Evolutionary conservation across 2,113 vertebrate genomes (phyloP), one percentile per base, ranked within the genome.

Genomic region (Eonycteris spelaea): DNA sequence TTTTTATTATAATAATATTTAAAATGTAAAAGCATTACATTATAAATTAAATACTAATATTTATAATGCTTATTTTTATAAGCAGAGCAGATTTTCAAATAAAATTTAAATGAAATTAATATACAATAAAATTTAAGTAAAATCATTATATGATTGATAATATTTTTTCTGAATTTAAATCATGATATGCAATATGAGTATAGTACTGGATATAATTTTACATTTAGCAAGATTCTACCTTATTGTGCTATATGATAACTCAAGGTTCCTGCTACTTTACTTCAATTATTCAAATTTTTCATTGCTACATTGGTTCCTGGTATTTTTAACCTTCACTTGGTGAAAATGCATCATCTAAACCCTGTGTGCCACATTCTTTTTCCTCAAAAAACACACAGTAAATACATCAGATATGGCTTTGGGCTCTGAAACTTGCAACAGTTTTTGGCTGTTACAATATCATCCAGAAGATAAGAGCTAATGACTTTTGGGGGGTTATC

Each of bases 1-100:
- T 71, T 87, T 93, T 83, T 14, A 51, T 59, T 61, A 28, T 16
- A 93, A 51, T 86, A 53, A 79, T 84, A 74, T 95, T 94, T 86
- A 67, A 65, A 90, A 68, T 82, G 45, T 75, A 77, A 86, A 35
- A 84, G 1, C 0, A 33, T 43, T 86, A 59, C 2, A 30, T 73
- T 75, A 70, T 80, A 16, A 83, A 82, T 96, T 86, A 82, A 33
- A 26, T 40, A 68, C 38, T 40, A 91, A 94, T 87, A 21, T 40
- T 95, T 94, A 45, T 73, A 77, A 63, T 51, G 14, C 0, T 16
- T 86, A 33, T 28, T 88, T n/a, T 94, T 71, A 38, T 38, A 92
- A 95, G 59, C 28, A 86, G 15, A 79, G 7, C 10, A 83, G 28
- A 57, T 74, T 73, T 93, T 70, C 35, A 55, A 85, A 45, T 74